Conservation (phyloP, 2,113 vertebrate genomes). For the Tor tambroides region DNA sequence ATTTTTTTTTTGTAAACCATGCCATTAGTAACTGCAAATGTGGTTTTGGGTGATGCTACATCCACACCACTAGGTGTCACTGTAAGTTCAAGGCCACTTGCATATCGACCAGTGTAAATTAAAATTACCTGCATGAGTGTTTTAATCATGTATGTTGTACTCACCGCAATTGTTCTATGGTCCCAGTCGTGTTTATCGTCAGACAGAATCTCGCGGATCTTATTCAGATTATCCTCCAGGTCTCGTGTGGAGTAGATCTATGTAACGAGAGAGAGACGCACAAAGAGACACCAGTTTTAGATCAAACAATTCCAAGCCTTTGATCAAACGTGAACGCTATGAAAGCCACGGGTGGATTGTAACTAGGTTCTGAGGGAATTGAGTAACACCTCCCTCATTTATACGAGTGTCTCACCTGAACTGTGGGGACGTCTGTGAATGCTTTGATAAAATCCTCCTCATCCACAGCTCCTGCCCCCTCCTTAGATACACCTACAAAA, state of each 20-base stretch:
- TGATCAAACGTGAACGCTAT: neutral
- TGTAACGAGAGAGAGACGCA: constrained; percentile 22
- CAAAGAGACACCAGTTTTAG: neutral
- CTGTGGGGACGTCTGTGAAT: constrained; percentile 92
- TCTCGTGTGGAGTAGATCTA: constrained; percentile 96
- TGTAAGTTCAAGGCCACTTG: neutral
- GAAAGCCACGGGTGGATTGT: neutral
- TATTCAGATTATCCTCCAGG: constrained; percentile 98
- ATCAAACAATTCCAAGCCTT: constrained; percentile 6
- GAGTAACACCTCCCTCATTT: neutral
- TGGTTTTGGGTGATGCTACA: neutral
- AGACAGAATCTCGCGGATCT: constrained; percentile 96
- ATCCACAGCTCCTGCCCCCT: constrained; percentile 88
- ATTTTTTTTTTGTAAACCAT: neutral
- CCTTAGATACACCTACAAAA: constrained; percentile 83
- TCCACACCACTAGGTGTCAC: neutral
- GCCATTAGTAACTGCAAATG: neutral
- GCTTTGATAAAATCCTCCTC: constrained; percentile 95
- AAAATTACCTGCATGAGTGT: neutral
- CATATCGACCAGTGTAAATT: neutral
- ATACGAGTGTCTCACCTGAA: constrained; percentile 79
- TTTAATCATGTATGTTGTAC: constrained; percentile 43
- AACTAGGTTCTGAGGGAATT: neutral
- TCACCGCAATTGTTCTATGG: constrained; percentile 90
- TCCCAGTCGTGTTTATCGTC: constrained; percentile 99